Percentiles rank a stretch among this genome's conserved stretches.
These are phyloP conservation scores for Ichneumoninae sp. DNA, from an alignment of 2,888 invertebrate genomes.

Conservation along the genomic window DNA sequence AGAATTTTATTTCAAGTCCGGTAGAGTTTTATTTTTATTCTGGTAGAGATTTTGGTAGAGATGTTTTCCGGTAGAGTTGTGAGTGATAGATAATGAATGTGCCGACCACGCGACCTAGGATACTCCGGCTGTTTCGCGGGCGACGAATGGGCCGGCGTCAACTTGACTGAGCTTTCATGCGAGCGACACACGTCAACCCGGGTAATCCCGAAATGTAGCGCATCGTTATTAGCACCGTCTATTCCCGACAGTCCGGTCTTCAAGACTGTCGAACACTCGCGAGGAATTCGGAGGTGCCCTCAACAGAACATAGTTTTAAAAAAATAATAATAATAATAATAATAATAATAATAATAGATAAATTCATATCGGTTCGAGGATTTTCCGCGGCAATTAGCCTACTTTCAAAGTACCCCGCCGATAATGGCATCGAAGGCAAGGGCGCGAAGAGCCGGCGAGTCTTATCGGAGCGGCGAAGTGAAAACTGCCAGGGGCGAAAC, in stretches of 20 bases:
- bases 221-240: not conserved
- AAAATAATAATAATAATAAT: not conserved
- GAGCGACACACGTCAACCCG: conserved; percentile 33
- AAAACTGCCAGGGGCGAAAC: conserved; percentile 20
- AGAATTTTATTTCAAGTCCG: too few relatives aligned
- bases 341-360: not conserved
- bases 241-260: not conserved
- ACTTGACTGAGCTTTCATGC: conserved; percentile 43
- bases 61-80: too few relatives aligned
- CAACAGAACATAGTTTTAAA: not conserved
- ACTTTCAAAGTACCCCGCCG: not conserved
- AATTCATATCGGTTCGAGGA: not conserved
- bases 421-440: not conserved
- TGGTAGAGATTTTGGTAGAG: too few relatives aligned
- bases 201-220: conserved; percentile 35
- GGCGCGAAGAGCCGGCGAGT: not conserved
- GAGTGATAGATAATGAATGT: too few relatives aligned
- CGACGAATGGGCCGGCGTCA: conserved; percentile 38
- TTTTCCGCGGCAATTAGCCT: not conserved
- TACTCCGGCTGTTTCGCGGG: conserved; percentile 16
- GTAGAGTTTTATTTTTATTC: too few relatives aligned
- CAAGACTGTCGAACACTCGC: not conserved
- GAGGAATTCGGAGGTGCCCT: not conserved
- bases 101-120: conserved; percentile 4
- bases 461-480: conserved; percentile 31